These are phyloP conservation scores for Cyphomyrus discorhynchus DNA, from an alignment of 2,113 vertebrate species.

Conservation along the genomic window DNA sequence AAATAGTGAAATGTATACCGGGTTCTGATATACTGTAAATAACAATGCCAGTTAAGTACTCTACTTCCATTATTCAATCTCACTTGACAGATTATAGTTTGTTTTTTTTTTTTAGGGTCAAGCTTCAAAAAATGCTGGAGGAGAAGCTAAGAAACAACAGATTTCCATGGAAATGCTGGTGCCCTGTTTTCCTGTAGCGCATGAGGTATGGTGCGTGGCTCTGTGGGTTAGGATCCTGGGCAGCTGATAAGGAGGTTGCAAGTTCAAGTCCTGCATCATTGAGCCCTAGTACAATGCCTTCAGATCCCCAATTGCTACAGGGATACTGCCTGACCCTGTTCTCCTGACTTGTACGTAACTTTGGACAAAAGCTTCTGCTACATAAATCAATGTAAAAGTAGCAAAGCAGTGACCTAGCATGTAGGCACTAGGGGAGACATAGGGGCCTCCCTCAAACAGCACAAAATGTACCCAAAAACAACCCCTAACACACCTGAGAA, in stretches of 20 bases:
- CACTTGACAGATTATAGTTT: slow-evolving; percentile 15
- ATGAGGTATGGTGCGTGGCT: background rate
- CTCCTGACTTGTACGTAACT: background rate
- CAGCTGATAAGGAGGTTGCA: background rate
- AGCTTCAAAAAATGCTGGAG: slow-evolving; percentile 4
- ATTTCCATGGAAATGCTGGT: background rate
- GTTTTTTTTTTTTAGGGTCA: background rate
- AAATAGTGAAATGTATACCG: background rate
- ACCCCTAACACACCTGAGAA: background rate
- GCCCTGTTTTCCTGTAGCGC: background rate
- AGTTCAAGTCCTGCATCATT: background rate
- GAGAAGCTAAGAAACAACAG: background rate
- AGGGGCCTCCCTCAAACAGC: background rate
- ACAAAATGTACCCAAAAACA: background rate
- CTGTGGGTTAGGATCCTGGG: background rate
- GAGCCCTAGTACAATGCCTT: background rate
- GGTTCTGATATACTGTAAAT: background rate
- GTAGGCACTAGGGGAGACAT: background rate
- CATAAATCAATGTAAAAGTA: background rate
- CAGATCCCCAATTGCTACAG: background rate
- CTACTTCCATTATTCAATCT: slow-evolving; percentile 4
- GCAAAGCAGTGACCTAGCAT: background rate
- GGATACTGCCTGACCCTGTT: background rate
- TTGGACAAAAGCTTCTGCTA: background rate
- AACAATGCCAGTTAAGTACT: background rate